A percentile compares a stretch with the other conserved stretches of the same genome.
Evolutionary conservation across 2,113 vertebrate genomes (phyloP).

Genomic region (Myrmophylax atrothorax): DNA sequence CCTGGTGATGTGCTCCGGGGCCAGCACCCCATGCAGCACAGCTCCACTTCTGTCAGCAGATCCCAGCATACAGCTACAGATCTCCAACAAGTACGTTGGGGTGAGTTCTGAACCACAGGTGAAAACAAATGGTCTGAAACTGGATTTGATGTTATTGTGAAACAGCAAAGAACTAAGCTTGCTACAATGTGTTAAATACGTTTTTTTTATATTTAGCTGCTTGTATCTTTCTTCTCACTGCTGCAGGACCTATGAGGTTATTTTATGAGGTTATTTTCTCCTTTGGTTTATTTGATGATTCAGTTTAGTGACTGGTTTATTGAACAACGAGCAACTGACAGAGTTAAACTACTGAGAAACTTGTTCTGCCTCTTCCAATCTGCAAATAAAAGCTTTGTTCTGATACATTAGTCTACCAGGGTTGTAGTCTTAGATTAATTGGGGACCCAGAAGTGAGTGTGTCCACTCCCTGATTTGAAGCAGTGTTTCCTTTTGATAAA

Average conservation of each 20-base stretch:
- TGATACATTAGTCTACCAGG: not conserved
- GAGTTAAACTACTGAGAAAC: not conserved
- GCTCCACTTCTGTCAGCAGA: accelerated
- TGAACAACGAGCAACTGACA: not conserved
- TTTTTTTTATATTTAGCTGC: not conserved
- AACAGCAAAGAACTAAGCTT: not conserved
- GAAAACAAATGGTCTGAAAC: not conserved
- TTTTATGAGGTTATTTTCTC: not conserved
- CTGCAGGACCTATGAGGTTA: not conserved
- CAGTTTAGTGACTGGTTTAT: not conserved
- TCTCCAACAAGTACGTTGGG: accelerated
- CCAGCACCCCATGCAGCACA: accelerated
- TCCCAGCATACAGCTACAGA: accelerated
- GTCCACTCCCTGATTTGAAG: not conserved
- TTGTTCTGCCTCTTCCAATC: not conserved
- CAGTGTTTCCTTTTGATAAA: not conserved
- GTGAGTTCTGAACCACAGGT: not conserved
- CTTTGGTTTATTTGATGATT: not conserved
- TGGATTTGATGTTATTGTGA: not conserved
- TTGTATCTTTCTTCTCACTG: not conserved
- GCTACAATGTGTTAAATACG: not conserved
- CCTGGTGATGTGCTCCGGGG: accelerated
- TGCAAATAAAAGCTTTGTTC: not conserved
- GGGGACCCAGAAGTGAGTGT: not conserved
- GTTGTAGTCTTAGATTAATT: not conserved